Base-by-base conservation (phyloP, 2,888 invertebrate species). In the Campaea margaritaria region DNA sequence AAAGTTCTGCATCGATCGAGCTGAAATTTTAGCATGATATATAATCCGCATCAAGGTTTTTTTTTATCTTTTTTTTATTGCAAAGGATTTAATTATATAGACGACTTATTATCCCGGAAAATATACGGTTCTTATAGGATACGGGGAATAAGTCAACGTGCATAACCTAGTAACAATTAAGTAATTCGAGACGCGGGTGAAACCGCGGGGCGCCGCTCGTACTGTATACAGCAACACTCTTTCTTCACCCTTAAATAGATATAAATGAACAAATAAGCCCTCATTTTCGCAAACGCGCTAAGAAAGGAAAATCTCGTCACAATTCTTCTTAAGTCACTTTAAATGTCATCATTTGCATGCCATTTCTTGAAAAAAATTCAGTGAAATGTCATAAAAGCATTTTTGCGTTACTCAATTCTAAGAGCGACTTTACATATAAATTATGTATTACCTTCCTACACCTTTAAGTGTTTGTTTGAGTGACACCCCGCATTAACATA, bases 261-360 rank as follows among this genome's bases (percentile, higher is more conserved):
- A 46, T 41, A 7, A 52, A 53, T 39, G 15, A 45, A 46, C 44
- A 14, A 27, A 11, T 27, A 36, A 36, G 36, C 2, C n/a, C 28
- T 39, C 45, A 39, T 53, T 46, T 46, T 14, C 38, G 12, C 44
- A 31, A 41, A 42, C 8, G 8, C 11, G 28, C 2, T 27, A 49
- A 14, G 28, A 15, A 41, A 41, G 11, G 41, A 31, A 50, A 50
- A 28, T 44, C 13, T 31, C 44, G 34, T 47, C 36, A 50, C 56
- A 49, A 42, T 48, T 56, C 10, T 38, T 38, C 45, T 34, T 39
- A 58, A 61, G 56, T 41, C 57, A 47, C 57, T 62, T 64, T 21
- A 49, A 59, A 59, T 53, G 58, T 57, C 47, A 16, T 47, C 45
- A 64, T 64, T 67, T 62, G 58, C 61, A 51, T 46, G 46, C 39